Conservation (phyloP, 2,113 vertebrate species). For the Zosterops pallidus region DNA sequence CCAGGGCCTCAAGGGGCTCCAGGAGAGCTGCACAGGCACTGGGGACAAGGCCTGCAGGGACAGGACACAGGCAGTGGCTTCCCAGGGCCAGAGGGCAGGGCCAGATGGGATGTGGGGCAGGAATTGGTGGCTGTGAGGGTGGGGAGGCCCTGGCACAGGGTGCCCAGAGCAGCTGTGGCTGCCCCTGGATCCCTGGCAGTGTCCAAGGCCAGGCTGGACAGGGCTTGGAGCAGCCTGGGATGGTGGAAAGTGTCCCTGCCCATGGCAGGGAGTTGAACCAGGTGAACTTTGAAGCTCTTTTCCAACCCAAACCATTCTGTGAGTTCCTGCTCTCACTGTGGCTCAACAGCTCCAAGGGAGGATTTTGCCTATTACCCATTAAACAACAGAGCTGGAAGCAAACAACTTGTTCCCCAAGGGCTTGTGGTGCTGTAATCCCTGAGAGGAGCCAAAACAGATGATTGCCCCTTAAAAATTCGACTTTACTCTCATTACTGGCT, state of each 20-base stretch:
- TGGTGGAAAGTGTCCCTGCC: fast-evolving
- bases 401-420: background rate
- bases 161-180: background rate
- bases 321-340: background rate
- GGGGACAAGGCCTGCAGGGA: background rate
- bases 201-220: fast-evolving
- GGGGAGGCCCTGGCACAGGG: background rate
- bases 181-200: background rate
- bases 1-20: background rate
- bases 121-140: fast-evolving
- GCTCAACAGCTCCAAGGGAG: background rate
- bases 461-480: background rate
- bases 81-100: background rate
- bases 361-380: background rate
- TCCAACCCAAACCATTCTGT: background rate
- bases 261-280: fast-evolving
- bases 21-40: background rate
- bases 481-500: background rate
- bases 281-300: background rate
- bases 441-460: background rate
- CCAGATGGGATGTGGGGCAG: fast-evolving
- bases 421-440: background rate
- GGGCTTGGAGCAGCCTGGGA: fast-evolving
- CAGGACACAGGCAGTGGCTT: background rate
- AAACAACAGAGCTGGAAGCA: background rate